phyloP scores from a whole-genome alignment of 2,797 vertebrate genomes.

The Orestias chungarensis region DNA sequence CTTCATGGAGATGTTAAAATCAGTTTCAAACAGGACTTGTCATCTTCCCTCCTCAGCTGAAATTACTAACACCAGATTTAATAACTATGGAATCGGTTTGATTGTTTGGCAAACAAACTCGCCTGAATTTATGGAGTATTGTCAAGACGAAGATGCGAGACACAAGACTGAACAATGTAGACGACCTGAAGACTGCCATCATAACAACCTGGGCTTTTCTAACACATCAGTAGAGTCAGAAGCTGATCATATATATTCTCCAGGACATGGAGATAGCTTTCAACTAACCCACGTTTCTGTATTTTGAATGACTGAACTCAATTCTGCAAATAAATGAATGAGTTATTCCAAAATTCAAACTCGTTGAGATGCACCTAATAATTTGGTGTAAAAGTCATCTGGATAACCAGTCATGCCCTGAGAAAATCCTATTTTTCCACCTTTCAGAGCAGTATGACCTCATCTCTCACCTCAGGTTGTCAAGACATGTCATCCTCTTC shows the following conservation, averaged over 20 bases:
- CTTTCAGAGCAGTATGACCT: constrained; percentile 42
- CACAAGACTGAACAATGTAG: not conserved
- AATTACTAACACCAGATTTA: too few species aligned
- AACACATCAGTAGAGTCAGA: not conserved
- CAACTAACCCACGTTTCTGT: not conserved
- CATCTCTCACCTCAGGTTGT: constrained; percentile 36
- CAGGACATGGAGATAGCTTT: not conserved
- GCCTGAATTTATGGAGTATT: not conserved
- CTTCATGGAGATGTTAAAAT: not conserved
- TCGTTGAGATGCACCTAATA: not conserved
- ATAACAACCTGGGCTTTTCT: too few species aligned
- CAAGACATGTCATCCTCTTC: constrained; percentile 48
- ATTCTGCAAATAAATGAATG: not conserved
- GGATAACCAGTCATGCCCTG: not conserved
- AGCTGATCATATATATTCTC: not conserved
- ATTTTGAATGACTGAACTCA: not conserved
- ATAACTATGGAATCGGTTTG: not conserved
- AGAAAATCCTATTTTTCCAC: constrained; percentile 11
- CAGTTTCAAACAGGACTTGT: not conserved
- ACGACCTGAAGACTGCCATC: not conserved
- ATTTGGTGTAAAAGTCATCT: not conserved
- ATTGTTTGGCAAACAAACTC: not conserved
- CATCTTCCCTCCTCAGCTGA: too few species aligned
- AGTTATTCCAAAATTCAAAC: not conserved
- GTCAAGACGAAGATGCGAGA: not conserved